phyloP scores from a whole-genome alignment of 2,888 invertebrate species.

The Lasioglossum lativentre region DNA sequence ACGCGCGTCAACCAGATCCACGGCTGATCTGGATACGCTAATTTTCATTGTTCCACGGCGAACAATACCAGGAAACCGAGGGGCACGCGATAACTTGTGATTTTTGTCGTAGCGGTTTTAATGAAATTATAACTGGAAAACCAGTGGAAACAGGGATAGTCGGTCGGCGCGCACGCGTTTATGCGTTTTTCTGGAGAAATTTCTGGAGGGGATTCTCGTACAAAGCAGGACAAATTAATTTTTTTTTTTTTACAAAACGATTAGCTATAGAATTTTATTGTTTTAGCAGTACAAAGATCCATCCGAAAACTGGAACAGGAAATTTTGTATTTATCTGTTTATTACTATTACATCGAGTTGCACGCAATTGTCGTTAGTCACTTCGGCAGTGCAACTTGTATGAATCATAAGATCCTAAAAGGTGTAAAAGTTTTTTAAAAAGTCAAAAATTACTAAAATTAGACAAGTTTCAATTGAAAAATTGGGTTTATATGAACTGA shows the following conservation, averaged over 20 bases:
- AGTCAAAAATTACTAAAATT: no score
- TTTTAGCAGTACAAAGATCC: not conserved
- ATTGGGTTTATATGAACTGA: no score
- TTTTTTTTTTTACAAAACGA: not conserved
- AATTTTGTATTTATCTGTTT: no score
- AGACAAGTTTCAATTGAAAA: no score
- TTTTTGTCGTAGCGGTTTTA: not conserved
- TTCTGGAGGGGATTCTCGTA: not conserved
- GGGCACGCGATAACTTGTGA: not conserved
- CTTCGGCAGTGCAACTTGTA: no score
- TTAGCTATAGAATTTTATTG: no score
- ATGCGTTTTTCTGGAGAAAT: not conserved
- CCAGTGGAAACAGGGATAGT: not conserved
- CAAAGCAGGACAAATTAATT: not conserved
- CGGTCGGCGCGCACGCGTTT: not conserved
- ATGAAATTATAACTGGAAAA: conserved; percentile 10
- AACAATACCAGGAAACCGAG: conserved; percentile 5
- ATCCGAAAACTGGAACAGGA: not conserved
- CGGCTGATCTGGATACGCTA: conserved; percentile 6
- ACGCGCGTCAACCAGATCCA: conserved; percentile 22
- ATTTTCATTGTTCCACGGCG: conserved; percentile 20
- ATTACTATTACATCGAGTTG: no score
- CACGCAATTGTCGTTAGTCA: no score
- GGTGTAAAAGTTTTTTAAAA: no score
- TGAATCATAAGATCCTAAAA: no score